Evolutionary conservation across 2,888 invertebrate genomes (phyloP).

Genomic region (Dryobota labecula): DNA sequence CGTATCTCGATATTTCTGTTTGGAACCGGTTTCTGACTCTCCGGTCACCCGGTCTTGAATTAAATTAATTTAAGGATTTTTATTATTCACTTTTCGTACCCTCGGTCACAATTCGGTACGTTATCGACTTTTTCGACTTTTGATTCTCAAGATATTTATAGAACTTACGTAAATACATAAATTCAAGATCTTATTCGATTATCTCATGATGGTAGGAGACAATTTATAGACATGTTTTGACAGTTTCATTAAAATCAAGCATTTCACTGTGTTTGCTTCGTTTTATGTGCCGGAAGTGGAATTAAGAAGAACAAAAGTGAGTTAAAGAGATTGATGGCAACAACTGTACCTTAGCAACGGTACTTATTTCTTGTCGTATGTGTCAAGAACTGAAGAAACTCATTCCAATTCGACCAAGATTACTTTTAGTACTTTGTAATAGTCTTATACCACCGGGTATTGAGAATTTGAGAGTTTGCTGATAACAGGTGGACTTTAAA

Average conservation of each 20-base stretch:
- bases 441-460: too few species aligned
- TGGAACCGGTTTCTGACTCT: conserved; percentile 28
- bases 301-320: conserved; percentile 20
- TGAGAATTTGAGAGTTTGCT: too few species aligned
- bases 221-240: conserved; percentile 46
- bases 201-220: conserved; percentile 16
- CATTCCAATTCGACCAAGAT: too few species aligned
- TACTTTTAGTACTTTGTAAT: neutral
- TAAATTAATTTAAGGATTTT: conserved; percentile 18
- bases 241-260: conserved; percentile 16
- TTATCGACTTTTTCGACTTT: neutral
- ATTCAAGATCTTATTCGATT: conserved; percentile 33
- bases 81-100: neutral
- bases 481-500: too few species aligned
- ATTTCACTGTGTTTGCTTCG: conserved; percentile 14
- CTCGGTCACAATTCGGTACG: neutral
- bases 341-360: neutral
- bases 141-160: neutral
- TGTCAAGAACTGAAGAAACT: conserved; percentile 6
- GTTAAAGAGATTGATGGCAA: neutral
- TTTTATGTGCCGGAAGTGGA: conserved; percentile 18
- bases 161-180: conserved; percentile 20
- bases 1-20: conserved; percentile 27
- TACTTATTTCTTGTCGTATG: neutral
- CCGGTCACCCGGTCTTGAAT: neutral